Evolutionary conservation across 2,113 vertebrate genomes (phyloP).

Genomic region (Pavo muticus): DNA sequence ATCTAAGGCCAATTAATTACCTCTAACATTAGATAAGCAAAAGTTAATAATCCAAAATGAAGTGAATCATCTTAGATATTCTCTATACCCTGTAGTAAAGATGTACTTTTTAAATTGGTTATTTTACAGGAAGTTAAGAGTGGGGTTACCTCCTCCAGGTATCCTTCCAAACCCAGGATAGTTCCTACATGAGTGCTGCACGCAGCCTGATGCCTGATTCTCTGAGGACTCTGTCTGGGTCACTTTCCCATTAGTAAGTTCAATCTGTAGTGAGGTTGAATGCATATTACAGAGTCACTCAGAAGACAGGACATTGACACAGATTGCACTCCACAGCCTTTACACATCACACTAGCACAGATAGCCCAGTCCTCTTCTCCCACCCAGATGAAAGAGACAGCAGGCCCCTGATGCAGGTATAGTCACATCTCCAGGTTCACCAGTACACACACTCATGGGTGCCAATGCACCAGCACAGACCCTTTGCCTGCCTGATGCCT

Average conservation of each 20-base stretch:
- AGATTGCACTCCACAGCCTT: too few species aligned
- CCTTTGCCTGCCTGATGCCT: fast-evolving
- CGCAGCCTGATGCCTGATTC: background rate
- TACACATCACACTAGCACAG: background rate
- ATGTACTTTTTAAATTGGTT: background rate
- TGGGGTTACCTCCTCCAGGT: fast-evolving
- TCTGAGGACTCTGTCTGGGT: too few species aligned
- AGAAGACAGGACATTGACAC: too few species aligned
- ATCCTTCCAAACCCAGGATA: background rate
- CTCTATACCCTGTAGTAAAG: background rate
- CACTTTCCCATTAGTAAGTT: background rate
- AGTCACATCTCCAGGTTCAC: too few species aligned
- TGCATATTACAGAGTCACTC: background rate
- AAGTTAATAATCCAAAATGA: background rate
- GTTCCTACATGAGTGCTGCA: fast-evolving
- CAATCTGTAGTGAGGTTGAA: background rate
- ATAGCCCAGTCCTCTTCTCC: background rate
- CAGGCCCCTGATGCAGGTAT: background rate
- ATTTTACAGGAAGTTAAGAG: background rate
- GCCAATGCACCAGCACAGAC: background rate
- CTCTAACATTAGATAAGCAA: background rate
- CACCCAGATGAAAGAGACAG: background rate
- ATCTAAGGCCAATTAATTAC: background rate
- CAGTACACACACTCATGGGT: fast-evolving
- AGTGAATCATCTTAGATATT: background rate